Percentiles rank a stretch among this genome's conserved stretches.
Evolutionary conservation across 2,888 invertebrate species (phyloP).

Genomic region (Aphidius colemani): DNA sequence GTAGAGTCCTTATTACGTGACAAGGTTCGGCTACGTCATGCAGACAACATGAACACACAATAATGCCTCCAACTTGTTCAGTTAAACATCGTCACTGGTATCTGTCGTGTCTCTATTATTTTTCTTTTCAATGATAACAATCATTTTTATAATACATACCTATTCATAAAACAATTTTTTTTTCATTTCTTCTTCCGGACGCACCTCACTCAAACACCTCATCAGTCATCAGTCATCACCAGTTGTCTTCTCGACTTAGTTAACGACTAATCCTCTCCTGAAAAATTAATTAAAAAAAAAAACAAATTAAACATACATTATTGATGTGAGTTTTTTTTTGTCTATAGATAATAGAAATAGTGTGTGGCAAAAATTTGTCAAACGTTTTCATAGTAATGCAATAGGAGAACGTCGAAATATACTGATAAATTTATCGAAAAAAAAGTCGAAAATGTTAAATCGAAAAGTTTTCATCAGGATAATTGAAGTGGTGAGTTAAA

Average conservation of each 20-base stretch:
- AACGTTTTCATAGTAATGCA: constrained; percentile 13
- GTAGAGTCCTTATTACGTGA: constrained; percentile 24
- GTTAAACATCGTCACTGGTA: too few species aligned
- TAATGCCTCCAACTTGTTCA: too few species aligned
- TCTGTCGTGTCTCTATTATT: not conserved
- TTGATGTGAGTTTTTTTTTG: not conserved
- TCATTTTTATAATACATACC: constrained; percentile 14
- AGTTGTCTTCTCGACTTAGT: not conserved
- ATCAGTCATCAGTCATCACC: not conserved
- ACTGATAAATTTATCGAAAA: constrained; percentile 20
- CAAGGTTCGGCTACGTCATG: not conserved
- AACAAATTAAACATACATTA: not conserved
- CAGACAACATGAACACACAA: not conserved
- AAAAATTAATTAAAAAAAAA: not conserved
- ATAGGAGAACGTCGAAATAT: not conserved
- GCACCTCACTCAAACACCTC: constrained; percentile 28
- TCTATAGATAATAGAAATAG: not conserved
- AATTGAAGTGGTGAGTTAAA: constrained; percentile 53
- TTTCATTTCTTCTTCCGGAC: constrained; percentile 26
- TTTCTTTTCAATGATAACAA: constrained; percentile 8
- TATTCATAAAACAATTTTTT: constrained; percentile 11
- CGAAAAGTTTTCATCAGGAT: constrained; percentile 56
- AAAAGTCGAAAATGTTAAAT: constrained; percentile 52
- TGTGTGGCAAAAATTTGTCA: constrained; percentile 1
- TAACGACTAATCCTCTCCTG: not conserved